Conservation (phyloP, 2,113 vertebrate species). For the Oncorhynchus gorbuscha region DNA sequence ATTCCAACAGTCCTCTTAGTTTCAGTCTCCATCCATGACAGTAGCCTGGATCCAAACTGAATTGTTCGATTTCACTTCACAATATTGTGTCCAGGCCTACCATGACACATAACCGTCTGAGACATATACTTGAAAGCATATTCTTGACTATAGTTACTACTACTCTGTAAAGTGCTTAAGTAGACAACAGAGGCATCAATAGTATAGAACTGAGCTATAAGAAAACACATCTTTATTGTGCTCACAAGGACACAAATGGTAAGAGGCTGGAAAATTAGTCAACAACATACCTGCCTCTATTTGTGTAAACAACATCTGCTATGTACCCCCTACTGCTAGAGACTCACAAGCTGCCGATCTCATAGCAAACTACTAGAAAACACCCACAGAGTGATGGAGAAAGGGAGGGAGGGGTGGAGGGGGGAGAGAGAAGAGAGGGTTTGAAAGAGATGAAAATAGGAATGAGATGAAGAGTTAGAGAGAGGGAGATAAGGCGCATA, state of each 20-base stretch:
- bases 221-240: not conserved
- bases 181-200: no score
- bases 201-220: not conserved
- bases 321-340: not conserved
- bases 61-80: no score
- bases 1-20: not conserved
- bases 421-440: not conserved
- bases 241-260: not conserved
- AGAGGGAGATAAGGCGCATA: not conserved
- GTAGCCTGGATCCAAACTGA: no score
- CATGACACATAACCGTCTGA: no score
- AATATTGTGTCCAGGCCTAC: no score
- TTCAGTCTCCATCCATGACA: not conserved
- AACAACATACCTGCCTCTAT: not conserved
- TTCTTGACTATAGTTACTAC: no score
- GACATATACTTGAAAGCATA: no score
- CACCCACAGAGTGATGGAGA: not conserved
- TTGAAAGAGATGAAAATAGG: not conserved
- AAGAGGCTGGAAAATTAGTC: not conserved
- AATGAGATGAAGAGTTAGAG: not conserved
- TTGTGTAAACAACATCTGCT: constrained; percentile 6
- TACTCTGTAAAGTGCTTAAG: no score
- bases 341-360: not conserved
- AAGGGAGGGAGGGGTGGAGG: not conserved
- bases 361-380: not conserved